Base-by-base conservation (phyloP, 2,888 invertebrate genomes). In the Netelia fuscicornis region DNA sequence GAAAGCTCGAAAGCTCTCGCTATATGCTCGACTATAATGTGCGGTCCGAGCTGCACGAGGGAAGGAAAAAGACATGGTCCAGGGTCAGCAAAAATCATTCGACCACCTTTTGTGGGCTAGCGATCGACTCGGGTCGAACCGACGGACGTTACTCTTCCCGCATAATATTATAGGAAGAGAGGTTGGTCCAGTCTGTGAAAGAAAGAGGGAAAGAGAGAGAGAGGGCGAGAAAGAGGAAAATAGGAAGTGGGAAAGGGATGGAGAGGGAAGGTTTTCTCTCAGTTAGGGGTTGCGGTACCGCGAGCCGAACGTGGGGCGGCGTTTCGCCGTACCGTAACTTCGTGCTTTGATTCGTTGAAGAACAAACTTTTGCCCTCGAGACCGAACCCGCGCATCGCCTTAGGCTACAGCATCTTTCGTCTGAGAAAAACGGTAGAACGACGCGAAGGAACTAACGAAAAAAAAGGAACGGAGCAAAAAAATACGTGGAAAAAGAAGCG, bases 1-100 rank as follows among this genome's bases (percentile, higher is more conserved):
- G 13, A 48, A 13, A 48, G 11, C 48, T 3, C 2, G 48, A 48
- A 58, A 54, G 68, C 58, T 58, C 20, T 58, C 58, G n/a, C 48
- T 10, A 80, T 67, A 62, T 48, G 60, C 62, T 37, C 13, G 42
- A 17, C 54, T 65, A 71, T 64, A 48, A 62, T 77, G 44, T 30
- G 42, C 44, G 54, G 44, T 58, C 20, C 20, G 3, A 25, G 56
- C 54, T n/a, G 25, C 8, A 42, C 23, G 54, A 56, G 70, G 37
- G 71, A 48, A 37, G 2, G 30, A 9, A 20, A 20, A 75, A 75
- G 25, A 65, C 25, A 65, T 13, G 11, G 60, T 74, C 58, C 78
- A 83, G 72, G 82, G 76, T 86, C 87, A 86, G 87, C 86, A 86
- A 65, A 86, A 86, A 87, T 87, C 81, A 86, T 83, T 81, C 78